Base-by-base conservation (phyloP, 2,113 vertebrate genomes). In the Cynoglossus semilaevis region DNA sequence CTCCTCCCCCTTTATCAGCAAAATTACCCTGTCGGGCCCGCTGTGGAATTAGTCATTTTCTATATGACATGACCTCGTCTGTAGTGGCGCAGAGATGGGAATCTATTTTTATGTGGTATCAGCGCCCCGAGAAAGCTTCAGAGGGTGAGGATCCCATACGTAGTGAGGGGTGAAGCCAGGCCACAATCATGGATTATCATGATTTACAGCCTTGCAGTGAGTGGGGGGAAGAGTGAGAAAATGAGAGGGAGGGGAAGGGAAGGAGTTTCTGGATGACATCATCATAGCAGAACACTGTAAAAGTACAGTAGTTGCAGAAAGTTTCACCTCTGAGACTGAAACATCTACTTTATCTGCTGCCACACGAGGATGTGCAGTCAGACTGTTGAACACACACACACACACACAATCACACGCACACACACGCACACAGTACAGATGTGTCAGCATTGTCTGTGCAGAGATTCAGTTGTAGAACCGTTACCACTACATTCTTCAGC, bases 91-190 rank as follows among this genome's bases (percentile, higher is more conserved):
- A 79, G 81, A 84, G 80, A 87, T 84, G 77, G 78, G 76, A 81
- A 87, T 86, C 88, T 88, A 88, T 88, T 89, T 88, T 88, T 85
- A 80, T 80, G 82, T 85, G 74, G 76, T 83, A 85, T 87, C 81
- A 83, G 78, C 45, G 71, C 87, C 81, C 76, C 46, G 48, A 75
- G 85, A 79, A 75, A 66, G 64, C 63, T 75, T 85, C 70, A 67
- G 74, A 73, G 81, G 76, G 81, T 84, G 84, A 85, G 84, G 81
- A 87, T 86, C 75, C 82, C 81, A 77, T 79, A 82, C 55, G 73
- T 87, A 80, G 84, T 69, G 72, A 82, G 78, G 79, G 87, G 81
- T 84, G 81, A 89, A 82, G 75, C 85, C 72, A 82, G 85, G 79
- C 86, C 79, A 84, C 83, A 14, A 76, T 88, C 84, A 85, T 87